phyloP scores from a whole-genome alignment of 1,140 invertebrate genomes.

The Drosophila lacertosa region DNA sequence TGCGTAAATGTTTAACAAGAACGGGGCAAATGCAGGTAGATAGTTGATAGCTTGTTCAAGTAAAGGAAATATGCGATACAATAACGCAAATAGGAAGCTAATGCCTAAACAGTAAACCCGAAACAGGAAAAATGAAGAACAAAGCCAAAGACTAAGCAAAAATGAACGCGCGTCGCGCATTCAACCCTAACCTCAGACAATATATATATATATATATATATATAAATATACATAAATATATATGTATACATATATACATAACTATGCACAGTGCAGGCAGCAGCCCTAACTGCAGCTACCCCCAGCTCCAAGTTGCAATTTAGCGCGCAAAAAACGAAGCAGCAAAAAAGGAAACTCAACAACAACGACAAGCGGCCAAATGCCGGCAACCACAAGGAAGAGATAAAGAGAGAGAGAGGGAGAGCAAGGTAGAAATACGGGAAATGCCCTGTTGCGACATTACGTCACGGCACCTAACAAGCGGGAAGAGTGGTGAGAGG shows the following conservation, averaged over 20 bases:
- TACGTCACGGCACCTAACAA: constrained; percentile 49
- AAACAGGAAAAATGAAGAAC: constrained; percentile 3
- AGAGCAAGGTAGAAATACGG: constrained; percentile 4
- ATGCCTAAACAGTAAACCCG: too few relatives aligned
- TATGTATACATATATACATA: constrained; percentile 38
- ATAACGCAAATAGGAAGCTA: neutral
- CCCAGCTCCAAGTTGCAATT: constrained; percentile 30
- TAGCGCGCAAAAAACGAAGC: constrained; percentile 21
- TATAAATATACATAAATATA: constrained; percentile 38
- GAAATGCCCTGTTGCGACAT: constrained; percentile 69
- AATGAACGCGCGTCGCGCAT: constrained; percentile 50
- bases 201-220: constrained; percentile 43
- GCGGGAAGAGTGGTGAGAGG: neutral
- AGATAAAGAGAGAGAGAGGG: neutral
- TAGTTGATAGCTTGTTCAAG: too few relatives aligned
- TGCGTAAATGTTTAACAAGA: too few relatives aligned
- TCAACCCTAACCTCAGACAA: constrained; percentile 84
- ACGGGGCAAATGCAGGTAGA: neutral
- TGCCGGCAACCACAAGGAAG: neutral
- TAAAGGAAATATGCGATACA: neutral
- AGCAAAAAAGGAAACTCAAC: neutral
- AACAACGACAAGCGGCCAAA: neutral
- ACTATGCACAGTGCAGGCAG: constrained; percentile 43
- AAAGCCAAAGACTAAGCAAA: constrained; percentile 18
- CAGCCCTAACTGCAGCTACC: constrained; percentile 30